These are phyloP conservation scores for Drosophila obscura DNA, from an alignment of 1,140 invertebrate species.

Conservation along the genomic window DNA sequence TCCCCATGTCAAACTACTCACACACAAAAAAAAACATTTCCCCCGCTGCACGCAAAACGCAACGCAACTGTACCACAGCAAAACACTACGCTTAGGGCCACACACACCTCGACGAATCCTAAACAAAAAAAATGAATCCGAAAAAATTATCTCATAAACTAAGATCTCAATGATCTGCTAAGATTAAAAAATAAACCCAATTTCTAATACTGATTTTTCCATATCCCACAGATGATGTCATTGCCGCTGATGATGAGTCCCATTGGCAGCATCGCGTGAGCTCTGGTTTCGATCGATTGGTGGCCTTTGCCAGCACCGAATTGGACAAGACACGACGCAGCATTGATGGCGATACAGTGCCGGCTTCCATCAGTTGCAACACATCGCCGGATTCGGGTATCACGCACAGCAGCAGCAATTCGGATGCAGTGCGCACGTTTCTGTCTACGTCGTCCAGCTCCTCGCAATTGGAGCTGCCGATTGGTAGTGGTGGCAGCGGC, in stretches of 20 bases:
- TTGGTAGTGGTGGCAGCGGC: slow-evolving; percentile 64
- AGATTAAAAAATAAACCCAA: not conserved
- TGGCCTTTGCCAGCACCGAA: slow-evolving; percentile 93
- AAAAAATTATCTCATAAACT: slow-evolving; percentile 18
- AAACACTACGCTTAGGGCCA: slow-evolving; percentile 11
- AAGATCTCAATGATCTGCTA: not conserved
- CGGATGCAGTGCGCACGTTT: slow-evolving; percentile 85
- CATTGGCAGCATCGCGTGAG: slow-evolving; percentile 93
- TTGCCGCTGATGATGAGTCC: slow-evolving; percentile 85
- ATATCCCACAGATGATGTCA: slow-evolving; percentile 74
- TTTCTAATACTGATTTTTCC: slow-evolving; percentile 2
- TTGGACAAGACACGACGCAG: slow-evolving; percentile 90
- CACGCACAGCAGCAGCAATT: slow-evolving; percentile 86
- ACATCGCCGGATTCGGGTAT: slow-evolving; percentile 90
- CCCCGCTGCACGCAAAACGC: slow-evolving; percentile 34
- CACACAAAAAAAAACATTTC: slow-evolving; percentile 20
- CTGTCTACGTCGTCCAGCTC: slow-evolving; percentile 84
- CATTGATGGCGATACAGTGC: slow-evolving; percentile 87
- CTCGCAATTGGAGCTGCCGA: slow-evolving; percentile 75
- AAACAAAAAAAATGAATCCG: slow-evolving; percentile 11
- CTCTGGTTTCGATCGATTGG: slow-evolving; percentile 91
- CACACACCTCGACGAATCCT: slow-evolving; percentile 11
- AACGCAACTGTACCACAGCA: slow-evolving; percentile 37
- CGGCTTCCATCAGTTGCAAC: slow-evolving; percentile 86
- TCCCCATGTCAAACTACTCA: slow-evolving; percentile 17